Evolutionary conservation across 2,888 invertebrate genomes (phyloP).

Genomic region (Lasioglossum pauxillum): DNA sequence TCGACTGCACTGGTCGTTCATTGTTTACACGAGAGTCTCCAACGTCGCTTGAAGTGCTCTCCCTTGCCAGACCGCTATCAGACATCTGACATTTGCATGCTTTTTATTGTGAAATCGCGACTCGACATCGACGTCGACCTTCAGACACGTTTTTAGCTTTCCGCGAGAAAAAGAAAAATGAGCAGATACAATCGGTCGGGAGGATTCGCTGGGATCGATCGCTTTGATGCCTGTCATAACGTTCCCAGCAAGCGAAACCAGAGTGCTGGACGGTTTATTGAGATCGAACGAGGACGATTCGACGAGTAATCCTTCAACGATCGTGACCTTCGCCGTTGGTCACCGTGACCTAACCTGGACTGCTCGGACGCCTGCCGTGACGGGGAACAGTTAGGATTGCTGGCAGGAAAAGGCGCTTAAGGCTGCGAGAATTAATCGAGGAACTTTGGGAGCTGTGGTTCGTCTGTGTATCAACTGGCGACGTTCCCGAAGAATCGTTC

Average conservation of each 20-base stretch:
- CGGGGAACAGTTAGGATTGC: conserved; percentile 35
- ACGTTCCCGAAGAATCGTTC: background rate
- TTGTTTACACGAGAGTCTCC: conserved; percentile 20
- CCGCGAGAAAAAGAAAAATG: background rate
- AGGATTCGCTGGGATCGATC: conserved; percentile 34
- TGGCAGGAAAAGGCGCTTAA: conserved; percentile 1
- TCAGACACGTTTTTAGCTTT: background rate
- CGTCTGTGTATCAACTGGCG: background rate
- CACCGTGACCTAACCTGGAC: conserved; percentile 43
- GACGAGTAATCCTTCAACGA: conserved; percentile 12
- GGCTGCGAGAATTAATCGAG: conserved; percentile 37
- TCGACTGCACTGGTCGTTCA: background rate
- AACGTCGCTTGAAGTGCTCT: conserved; percentile 8
- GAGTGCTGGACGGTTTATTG: background rate
- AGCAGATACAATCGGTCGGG: background rate
- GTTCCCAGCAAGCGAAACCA: background rate
- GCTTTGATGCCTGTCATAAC: conserved; percentile 27
- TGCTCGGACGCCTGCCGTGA: conserved; percentile 47
- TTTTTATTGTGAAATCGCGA: background rate
- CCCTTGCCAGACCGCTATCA: background rate
- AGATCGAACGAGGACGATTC: background rate
- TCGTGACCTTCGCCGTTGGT: conserved; percentile 60
- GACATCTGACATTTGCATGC: background rate
- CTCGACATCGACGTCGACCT: background rate
- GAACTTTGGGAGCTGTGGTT: background rate